These are phyloP conservation scores for Lasioglossum vierecki DNA, from an alignment of 2,888 invertebrate species.

Conservation along the genomic window DNA sequence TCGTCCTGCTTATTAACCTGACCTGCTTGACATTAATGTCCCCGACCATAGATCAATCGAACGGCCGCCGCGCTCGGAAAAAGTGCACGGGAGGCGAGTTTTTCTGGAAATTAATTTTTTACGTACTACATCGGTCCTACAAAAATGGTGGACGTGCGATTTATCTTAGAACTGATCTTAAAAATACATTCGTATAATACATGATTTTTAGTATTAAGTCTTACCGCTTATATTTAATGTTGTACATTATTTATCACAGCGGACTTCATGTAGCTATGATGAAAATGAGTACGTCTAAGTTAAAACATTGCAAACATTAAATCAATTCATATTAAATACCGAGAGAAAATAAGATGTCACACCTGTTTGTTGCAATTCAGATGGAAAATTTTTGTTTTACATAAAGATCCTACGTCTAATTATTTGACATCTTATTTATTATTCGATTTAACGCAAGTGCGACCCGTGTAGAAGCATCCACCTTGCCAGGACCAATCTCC, in stretches of 20 bases:
- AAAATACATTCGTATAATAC: neutral
- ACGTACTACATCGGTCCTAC: neutral
- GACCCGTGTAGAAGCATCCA: neutral
- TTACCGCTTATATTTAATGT: neutral
- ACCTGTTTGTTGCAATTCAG: too few species aligned
- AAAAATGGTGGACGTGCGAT: neutral
- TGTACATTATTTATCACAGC: too few species aligned
- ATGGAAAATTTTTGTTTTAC: too few species aligned
- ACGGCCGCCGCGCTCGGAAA: neutral
- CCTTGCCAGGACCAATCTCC: neutral
- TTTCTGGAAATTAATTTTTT: neutral
- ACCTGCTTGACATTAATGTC: slow-evolving; percentile 46
- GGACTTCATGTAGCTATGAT: too few species aligned
- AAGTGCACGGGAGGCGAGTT: neutral
- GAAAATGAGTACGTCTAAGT: too few species aligned
- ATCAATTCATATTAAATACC: too few species aligned
- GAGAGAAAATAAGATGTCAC: too few species aligned
- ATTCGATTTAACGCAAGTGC: neutral
- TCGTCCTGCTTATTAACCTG: slow-evolving; percentile 77
- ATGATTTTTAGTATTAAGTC: too few species aligned
- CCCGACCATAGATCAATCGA: slow-evolving; percentile 16
- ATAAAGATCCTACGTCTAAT: too few species aligned
- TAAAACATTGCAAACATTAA: too few species aligned
- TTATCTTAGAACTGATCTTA: neutral
- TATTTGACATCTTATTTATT: neutral